These are phyloP conservation scores for Rhingia campestris DNA, from an alignment of 2,888 invertebrate genomes.

Conservation along the genomic window DNA sequence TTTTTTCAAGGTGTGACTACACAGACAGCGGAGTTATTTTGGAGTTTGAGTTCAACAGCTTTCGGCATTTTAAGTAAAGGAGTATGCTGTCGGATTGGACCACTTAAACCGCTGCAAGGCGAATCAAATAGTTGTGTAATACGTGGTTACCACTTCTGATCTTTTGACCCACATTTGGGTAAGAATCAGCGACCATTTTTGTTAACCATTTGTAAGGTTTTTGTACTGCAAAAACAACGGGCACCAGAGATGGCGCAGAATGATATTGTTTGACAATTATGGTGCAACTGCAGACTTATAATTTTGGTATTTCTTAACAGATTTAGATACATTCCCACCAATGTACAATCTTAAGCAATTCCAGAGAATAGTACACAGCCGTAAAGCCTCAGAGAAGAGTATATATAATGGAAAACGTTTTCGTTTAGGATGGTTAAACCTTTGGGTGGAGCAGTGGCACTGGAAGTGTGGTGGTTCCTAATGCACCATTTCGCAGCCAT, in stretches of 20 bases:
- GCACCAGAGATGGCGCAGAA: neutral
- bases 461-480: no score
- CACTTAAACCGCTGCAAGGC: neutral
- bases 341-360: no score
- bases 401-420: no score
- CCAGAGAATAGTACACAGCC: no score
- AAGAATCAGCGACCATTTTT: neutral
- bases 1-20: conserved; percentile 28
- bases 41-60: neutral
- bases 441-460: no score
- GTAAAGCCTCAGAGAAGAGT: no score
- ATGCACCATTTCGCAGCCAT: no score
- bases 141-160: neutral
- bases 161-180: conserved; percentile 11
- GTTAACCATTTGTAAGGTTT: neutral
- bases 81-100: neutral
- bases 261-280: neutral
- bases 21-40: neutral
- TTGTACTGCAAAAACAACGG: neutral
- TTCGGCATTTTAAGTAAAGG: neutral
- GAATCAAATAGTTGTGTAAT: neutral
- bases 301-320: no score
- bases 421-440: no score
- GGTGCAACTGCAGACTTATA: no score
- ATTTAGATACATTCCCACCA: no score